Percentiles rank a stretch among this genome's conserved stretches.
These are phyloP conservation scores for Rhodinocichla rosea DNA, from an alignment of 2,113 vertebrate species.

Conservation along the genomic window DNA sequence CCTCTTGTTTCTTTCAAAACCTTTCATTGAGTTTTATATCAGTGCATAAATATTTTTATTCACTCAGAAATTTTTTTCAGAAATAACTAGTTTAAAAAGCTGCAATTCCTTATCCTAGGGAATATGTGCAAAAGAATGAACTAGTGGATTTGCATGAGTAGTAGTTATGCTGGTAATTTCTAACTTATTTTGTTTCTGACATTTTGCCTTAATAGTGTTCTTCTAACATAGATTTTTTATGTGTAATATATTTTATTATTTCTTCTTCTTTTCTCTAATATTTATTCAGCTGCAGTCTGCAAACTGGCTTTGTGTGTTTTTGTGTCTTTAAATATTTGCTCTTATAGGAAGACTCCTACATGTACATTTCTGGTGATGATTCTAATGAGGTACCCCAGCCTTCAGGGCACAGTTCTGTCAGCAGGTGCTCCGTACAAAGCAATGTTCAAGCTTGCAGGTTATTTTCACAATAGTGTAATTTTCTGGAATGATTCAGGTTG, in stretches of 20 bases:
- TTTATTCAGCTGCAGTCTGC: slow-evolving; percentile 32
- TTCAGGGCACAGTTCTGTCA: slow-evolving; percentile 23
- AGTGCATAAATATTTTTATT: background rate
- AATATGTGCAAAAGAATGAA: background rate
- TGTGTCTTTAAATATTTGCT: slow-evolving; percentile 49
- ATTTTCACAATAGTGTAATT: slow-evolving; percentile 13
- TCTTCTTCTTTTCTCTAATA: background rate
- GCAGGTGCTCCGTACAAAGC: slow-evolving; percentile 13
- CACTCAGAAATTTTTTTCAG: background rate
- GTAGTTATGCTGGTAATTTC: background rate
- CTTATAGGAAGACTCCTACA: slow-evolving; percentile 19
- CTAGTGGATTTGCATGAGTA: background rate
- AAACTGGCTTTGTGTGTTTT: slow-evolving; percentile 18
- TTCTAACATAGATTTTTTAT: background rate
- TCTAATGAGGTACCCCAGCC: slow-evolving; percentile 27
- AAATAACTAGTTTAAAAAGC: background rate
- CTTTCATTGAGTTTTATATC: background rate
- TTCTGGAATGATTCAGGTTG: slow-evolving; percentile 24
- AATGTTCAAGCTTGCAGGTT: slow-evolving; percentile 27
- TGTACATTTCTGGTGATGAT: slow-evolving; percentile 28
- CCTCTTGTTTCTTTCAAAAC: background rate
- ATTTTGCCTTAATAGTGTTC: background rate
- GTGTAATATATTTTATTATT: slow-evolving; percentile 15
- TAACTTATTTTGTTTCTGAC: background rate
- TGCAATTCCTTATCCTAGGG: background rate